A percentile compares a stretch with the other conserved stretches of the same genome.
Conservation (phyloP, 2,797 vertebrate species). For the Moxostoma hubbsi region DNA sequence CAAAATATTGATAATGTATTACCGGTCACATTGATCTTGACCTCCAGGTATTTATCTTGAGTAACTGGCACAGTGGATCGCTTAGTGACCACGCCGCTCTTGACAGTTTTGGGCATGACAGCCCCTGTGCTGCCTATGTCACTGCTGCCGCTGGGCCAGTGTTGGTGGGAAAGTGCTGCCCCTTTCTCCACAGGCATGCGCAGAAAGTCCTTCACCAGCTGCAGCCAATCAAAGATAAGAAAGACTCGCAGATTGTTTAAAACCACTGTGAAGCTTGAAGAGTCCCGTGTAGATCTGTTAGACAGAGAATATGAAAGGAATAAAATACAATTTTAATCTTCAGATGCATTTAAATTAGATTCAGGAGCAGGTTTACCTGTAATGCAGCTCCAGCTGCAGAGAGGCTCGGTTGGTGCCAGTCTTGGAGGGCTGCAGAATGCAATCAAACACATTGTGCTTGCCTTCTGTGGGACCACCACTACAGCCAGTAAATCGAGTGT, state of each 20-base stretch:
- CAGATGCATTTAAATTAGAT: not conserved
- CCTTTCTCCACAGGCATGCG: constrained; percentile 80
- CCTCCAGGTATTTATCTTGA: constrained; percentile 87
- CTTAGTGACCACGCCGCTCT: constrained; percentile 94
- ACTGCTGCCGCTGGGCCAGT: constrained; percentile 65
- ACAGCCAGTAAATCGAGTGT: constrained; percentile 82
- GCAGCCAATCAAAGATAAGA: constrained; percentile 95
- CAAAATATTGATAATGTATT: constrained; percentile 5
- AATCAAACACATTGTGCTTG: constrained; percentile 87
- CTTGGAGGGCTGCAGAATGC: constrained; percentile 93
- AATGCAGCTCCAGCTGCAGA: constrained; percentile 94
- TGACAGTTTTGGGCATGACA: constrained; percentile 89
- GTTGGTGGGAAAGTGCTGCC: constrained; percentile 59
- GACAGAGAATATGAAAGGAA: not conserved
- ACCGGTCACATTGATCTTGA: constrained; percentile 97
- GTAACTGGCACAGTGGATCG: constrained; percentile 87
- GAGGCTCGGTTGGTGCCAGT: constrained; percentile 84
- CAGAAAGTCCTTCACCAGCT: constrained; percentile 89
- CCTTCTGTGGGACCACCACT: constrained; percentile 34
- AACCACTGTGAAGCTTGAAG: constrained; percentile 93
- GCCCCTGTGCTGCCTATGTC: constrained; percentile 60
- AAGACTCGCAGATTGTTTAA: constrained; percentile 96
- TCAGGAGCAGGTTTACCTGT: constrained; percentile 76
- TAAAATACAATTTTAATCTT: not conserved
- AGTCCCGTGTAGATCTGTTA: constrained; percentile 89